phyloP scores from a whole-genome alignment of 2,797 vertebrate genomes.

The Limnodromus scolopaceus region DNA sequence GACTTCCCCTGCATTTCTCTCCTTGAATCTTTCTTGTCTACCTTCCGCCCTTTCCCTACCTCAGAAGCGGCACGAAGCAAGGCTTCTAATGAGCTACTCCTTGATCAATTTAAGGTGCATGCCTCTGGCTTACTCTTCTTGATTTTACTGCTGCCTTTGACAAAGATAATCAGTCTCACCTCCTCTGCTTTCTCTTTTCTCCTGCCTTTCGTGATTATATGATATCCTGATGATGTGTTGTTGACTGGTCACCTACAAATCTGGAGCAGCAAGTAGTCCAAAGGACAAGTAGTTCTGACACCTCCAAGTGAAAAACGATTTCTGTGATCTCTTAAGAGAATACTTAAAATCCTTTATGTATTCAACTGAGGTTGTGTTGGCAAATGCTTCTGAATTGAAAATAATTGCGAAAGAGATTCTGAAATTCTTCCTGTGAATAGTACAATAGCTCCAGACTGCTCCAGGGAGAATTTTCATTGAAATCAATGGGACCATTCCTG shows the following conservation, averaged over 20 bases:
- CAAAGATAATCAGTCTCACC: constrained; percentile 13
- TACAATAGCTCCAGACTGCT: neutral
- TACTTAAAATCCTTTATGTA: neutral
- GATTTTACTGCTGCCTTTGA: constrained; percentile 28
- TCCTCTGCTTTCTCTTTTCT: neutral
- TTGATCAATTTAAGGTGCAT: constrained; percentile 39
- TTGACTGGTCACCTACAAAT: neutral
- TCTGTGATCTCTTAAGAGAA: neutral
- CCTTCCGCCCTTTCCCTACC: neutral
- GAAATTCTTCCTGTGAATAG: neutral
- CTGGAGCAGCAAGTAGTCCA: neutral
- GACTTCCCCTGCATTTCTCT: neutral
- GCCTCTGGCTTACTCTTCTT: constrained; percentile 19
- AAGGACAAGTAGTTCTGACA: neutral
- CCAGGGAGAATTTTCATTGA: neutral
- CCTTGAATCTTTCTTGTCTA: neutral
- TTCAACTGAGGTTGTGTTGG: neutral
- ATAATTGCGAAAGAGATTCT: neutral
- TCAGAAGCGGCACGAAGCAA: neutral
- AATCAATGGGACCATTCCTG: neutral
- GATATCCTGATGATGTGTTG: neutral
- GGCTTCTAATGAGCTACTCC: constrained; percentile 14
- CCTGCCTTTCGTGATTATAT: constrained; percentile 1
- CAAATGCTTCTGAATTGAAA: neutral
- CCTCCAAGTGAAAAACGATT: neutral